Base-by-base conservation (phyloP, 2,888 invertebrate genomes). In the Caenorhabditis plicata region DNA sequence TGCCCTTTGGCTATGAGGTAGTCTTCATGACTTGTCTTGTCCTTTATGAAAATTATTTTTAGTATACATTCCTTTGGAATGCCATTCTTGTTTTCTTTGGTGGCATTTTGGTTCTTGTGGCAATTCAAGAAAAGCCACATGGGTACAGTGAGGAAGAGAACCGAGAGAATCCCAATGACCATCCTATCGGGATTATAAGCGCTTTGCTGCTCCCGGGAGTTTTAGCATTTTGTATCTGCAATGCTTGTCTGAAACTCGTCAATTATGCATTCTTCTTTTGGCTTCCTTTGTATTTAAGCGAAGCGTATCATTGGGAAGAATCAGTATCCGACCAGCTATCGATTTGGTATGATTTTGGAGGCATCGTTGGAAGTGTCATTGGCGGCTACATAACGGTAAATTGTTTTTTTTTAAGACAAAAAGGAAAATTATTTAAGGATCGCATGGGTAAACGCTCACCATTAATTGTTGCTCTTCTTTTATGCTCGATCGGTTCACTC, bases 211-310 rank as follows among this genome's bases (percentile, higher is more conserved):
- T 80, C 13, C 80, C 80, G 8, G 77, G 75, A 31, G 79, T 80
- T 17, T 44, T 76, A 1, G 73, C 78, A 45, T 75, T 84, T 73
- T 82, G 84, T 20, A 71, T 85, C 39, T 81, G 84, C 47, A 85
- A 84, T 69, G 84, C 84, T 4, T 85, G 83, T 63, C 76, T 85
- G 55, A 85, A 85, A 67, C 74, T 85, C 48, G 84, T 85, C 49
- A 85, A 85, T 69, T 85, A 85, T 65, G 83, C 84, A 7, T 85
- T 85, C 74, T 84, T 85, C 79, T 85, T 84, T 77, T 85, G 85
- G 85, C 73, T 85, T 47, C 84, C 85, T 19, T 82, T 80, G 56
- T 85, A 85, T 66, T 73, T 85, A 31, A 75, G 76, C 25, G 80
- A 74, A 29, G 69, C 68, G 8, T 72, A 72, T 44, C 47, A 70